Conservation (phyloP, 2,797 vertebrate genomes). For the Dryobates pubescens region DNA sequence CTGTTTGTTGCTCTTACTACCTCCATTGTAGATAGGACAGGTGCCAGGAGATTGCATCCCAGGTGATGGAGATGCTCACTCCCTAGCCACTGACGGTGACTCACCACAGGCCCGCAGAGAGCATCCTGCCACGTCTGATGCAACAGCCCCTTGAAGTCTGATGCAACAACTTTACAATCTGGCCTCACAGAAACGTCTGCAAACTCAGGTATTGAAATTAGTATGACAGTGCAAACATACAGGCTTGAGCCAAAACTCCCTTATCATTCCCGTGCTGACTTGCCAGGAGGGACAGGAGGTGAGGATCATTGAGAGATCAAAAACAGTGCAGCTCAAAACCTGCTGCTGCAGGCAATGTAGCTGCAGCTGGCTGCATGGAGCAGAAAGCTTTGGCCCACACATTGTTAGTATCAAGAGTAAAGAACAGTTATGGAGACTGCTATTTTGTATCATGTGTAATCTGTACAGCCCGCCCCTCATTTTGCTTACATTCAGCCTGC, state of each 20-base stretch:
- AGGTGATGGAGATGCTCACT: not conserved
- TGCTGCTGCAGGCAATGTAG: not conserved
- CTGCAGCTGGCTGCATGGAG: not conserved
- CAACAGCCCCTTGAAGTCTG: too few species aligned
- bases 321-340: not conserved
- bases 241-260: not conserved
- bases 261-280: not conserved
- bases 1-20: not conserved
- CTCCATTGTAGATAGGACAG: not conserved
- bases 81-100: not conserved
- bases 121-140: not conserved
- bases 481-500: not conserved
- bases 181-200: not conserved
- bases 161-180: not conserved
- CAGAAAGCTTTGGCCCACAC: not conserved
- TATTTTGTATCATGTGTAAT: not conserved
- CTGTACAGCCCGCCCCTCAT: not conserved
- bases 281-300: rapidly evolving
- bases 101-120: not conserved
- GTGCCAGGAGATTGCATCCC: not conserved
- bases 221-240: not conserved
- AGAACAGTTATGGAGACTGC: not conserved
- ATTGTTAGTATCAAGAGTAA: not conserved
- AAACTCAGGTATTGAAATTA: not conserved
- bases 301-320: not conserved